Percentiles rank a stretch among this genome's conserved stretches.
phyloP scores from a whole-genome alignment of 2,113 vertebrate genomes.

The Crotalus helleri region DNA sequence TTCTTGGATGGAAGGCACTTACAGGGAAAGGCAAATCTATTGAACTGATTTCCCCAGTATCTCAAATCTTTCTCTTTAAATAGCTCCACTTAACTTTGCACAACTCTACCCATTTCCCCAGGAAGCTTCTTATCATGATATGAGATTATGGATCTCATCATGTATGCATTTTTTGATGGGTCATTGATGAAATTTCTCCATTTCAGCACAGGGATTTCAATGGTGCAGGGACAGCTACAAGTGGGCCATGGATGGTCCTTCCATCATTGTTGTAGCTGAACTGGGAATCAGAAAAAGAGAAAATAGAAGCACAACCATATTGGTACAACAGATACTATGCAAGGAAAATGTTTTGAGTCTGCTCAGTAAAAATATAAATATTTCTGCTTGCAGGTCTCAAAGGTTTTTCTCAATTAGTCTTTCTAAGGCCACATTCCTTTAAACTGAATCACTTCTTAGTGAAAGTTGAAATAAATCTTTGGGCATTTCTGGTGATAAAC shows the following conservation, averaged over 20 bases:
- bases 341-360: background rate
- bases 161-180: background rate
- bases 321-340: background rate
- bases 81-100: background rate
- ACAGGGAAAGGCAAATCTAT: background rate
- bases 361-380: background rate
- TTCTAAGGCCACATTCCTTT: background rate
- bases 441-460: background rate
- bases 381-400: background rate
- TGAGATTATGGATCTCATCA: background rate
- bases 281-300: background rate
- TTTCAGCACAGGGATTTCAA: background rate
- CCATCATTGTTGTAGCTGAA: background rate
- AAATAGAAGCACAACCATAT: background rate
- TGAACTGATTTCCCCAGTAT: background rate
- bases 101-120: background rate
- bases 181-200: background rate
- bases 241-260: background rate
- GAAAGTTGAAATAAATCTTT: background rate
- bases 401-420: background rate
- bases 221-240: background rate
- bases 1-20: background rate
- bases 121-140: background rate
- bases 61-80: background rate
- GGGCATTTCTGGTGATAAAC: background rate